Evolutionary conservation across 1,140 invertebrate genomes (phyloP).

Genomic region (Onthophagus taurus): DNA sequence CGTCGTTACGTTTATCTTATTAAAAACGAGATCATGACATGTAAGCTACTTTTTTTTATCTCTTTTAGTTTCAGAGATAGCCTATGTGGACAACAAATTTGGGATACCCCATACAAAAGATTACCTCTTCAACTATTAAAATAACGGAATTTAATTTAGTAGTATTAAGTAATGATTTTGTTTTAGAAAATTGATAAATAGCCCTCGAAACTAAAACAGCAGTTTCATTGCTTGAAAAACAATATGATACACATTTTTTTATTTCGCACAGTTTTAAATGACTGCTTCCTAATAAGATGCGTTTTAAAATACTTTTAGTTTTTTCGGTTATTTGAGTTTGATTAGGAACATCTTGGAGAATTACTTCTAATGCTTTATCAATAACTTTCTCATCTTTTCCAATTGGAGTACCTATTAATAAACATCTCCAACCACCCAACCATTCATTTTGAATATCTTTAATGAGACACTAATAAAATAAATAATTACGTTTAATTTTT

Average conservation of each 20-base stretch:
- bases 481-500: no score
- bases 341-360: neutral
- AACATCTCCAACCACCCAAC: slow-evolving; percentile 29
- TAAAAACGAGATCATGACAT: neutral
- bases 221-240: slow-evolving; percentile 18
- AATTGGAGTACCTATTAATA: slow-evolving; percentile 29
- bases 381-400: slow-evolving; percentile 10
- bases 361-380: slow-evolving; percentile 2
- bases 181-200: slow-evolving; percentile 2
- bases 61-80: neutral
- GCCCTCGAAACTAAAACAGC: slow-evolving; percentile 13
- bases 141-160: slow-evolving; percentile 48
- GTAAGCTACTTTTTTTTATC: neutral
- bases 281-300: slow-evolving; percentile 14
- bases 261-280: slow-evolving; percentile 21
- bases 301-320: slow-evolving; percentile 17
- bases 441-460: slow-evolving; percentile 26
- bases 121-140: slow-evolving; percentile 56
- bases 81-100: neutral
- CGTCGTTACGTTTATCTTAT: neutral
- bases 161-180: slow-evolving; percentile 30
- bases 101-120: slow-evolving; percentile 5
- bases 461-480: slow-evolving; percentile 23
- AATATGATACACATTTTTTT: slow-evolving; percentile 18
- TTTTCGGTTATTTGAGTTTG: slow-evolving; percentile 8